Conservation (phyloP, 1,140 invertebrate species). For the Drosophila ohnishii region DNA sequence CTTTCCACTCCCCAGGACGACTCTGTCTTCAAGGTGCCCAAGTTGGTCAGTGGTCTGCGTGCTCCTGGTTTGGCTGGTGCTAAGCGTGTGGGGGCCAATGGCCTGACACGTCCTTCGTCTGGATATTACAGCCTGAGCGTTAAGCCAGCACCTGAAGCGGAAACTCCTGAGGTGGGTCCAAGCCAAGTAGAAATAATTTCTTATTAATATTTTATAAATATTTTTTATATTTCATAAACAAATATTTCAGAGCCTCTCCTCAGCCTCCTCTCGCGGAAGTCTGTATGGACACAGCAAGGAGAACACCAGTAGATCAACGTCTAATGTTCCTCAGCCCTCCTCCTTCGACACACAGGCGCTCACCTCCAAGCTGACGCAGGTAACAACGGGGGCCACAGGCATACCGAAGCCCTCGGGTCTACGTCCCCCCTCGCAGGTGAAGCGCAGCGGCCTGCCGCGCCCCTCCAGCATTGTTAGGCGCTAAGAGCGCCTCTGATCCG, state of each 20-base stretch:
- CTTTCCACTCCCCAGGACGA: constrained; percentile 41
- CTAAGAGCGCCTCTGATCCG: constrained; percentile 27
- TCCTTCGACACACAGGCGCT: constrained; percentile 50
- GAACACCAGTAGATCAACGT: constrained; percentile 20
- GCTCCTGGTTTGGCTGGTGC: constrained; percentile 42
- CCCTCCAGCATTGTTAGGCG: constrained; percentile 70
- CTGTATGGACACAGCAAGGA: constrained; percentile 64
- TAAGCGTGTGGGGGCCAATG: constrained; percentile 57
- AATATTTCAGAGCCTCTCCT: constrained; percentile 70
- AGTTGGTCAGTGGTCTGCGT: constrained; percentile 66
- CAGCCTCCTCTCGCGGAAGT: constrained; percentile 77
- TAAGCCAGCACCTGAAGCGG: constrained; percentile 50
- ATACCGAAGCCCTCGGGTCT: constrained; percentile 80
- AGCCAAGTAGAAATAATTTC: background rate
- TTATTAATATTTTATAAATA: background rate
- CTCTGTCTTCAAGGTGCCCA: constrained; percentile 70
- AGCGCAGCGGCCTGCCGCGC: constrained; percentile 77
- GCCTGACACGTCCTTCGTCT: constrained; percentile 75
- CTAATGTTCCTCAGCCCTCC: constrained; percentile 32
- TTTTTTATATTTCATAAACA: background rate
- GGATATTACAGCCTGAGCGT: constrained; percentile 76
- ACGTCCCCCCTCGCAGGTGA: constrained; percentile 69
- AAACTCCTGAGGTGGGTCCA: constrained; percentile 57
- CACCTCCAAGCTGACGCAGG: constrained; percentile 63
- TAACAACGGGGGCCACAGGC: constrained; percentile 68